These are phyloP conservation scores for Ophion ellenae DNA, from an alignment of 2,888 invertebrate species.

Conservation along the genomic window DNA sequence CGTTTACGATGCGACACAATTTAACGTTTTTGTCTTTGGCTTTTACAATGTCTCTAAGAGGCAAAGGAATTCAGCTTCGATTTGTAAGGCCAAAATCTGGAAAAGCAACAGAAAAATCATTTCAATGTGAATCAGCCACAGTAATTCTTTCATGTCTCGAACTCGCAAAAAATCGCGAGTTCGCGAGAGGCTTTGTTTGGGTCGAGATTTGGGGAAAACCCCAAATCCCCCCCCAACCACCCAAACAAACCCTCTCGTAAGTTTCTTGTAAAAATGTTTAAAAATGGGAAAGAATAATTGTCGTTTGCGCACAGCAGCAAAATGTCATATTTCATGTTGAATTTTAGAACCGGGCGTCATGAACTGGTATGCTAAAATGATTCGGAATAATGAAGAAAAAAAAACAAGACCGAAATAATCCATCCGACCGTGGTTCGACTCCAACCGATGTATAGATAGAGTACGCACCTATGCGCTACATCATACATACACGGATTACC, in stretches of 20 bases:
- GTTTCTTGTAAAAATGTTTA: not conserved
- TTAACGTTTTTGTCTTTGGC: constrained; percentile 57
- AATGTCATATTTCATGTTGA: not conserved
- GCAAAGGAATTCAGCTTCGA: constrained; percentile 77
- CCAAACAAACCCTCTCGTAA: not conserved
- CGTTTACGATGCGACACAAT: constrained; percentile 39
- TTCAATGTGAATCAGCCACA: not conserved
- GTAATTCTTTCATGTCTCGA: not conserved
- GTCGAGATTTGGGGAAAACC: too few species aligned
- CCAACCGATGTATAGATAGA: not conserved
- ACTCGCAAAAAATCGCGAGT: too few species aligned
- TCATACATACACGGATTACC: constrained; percentile 36
- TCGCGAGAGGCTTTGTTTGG: too few species aligned
- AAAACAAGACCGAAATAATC: constrained; percentile 35
- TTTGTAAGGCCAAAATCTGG: constrained; percentile 79
- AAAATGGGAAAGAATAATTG: not conserved
- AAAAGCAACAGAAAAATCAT: constrained; percentile 53
- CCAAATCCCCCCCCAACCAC: not conserved
- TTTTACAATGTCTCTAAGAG: constrained; percentile 72
- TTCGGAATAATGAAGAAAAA: not conserved
- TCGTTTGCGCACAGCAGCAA: not conserved
- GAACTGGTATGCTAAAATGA: not conserved
- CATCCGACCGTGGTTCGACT: constrained; percentile 29
- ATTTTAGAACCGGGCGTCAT: too few species aligned
- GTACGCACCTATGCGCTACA: constrained; percentile 4